Evolutionary conservation across 1,140 invertebrate genomes (phyloP).

Genomic region (Lamellibrachia luymesi): DNA sequence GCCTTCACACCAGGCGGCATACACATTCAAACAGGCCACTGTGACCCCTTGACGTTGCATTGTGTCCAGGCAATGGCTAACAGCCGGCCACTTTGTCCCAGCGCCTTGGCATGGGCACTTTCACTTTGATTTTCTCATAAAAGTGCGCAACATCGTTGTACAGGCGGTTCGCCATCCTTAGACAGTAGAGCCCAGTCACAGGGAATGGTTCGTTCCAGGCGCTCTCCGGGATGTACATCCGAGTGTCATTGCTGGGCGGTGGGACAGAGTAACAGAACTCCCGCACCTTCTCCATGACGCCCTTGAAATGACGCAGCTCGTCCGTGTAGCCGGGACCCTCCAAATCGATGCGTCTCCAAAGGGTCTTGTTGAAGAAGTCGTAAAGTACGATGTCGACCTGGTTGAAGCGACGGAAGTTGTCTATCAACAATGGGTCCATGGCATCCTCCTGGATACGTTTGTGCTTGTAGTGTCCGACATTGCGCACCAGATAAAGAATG

Average conservation of each 20-base stretch:
- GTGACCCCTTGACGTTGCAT: not conserved
- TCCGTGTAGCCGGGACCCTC: not conserved
- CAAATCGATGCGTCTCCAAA: not conserved
- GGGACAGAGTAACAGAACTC: not conserved
- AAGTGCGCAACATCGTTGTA: not conserved
- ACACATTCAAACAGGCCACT: not conserved
- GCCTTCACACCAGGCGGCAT: not conserved
- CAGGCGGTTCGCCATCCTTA: not conserved
- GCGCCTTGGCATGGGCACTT: not conserved
- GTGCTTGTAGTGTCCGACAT: not conserved
- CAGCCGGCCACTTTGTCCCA: not conserved
- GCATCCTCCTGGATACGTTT: not conserved
- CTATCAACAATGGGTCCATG: not conserved
- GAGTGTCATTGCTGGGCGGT: not conserved
- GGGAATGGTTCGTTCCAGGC: not conserved
- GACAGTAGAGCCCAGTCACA: not conserved
- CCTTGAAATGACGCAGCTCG: not conserved
- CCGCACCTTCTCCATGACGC: not conserved
- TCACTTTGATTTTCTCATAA: not conserved
- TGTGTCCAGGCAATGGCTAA: not conserved
- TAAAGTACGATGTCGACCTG: not conserved
- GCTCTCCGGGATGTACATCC: not conserved
- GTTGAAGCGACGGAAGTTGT: constrained; percentile 5
- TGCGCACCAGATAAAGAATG: constrained; percentile 38
- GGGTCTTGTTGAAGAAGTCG: not conserved